phyloP scores from a whole-genome alignment of 2,113 vertebrate species.

The Beaufortia kweichowensis region DNA sequence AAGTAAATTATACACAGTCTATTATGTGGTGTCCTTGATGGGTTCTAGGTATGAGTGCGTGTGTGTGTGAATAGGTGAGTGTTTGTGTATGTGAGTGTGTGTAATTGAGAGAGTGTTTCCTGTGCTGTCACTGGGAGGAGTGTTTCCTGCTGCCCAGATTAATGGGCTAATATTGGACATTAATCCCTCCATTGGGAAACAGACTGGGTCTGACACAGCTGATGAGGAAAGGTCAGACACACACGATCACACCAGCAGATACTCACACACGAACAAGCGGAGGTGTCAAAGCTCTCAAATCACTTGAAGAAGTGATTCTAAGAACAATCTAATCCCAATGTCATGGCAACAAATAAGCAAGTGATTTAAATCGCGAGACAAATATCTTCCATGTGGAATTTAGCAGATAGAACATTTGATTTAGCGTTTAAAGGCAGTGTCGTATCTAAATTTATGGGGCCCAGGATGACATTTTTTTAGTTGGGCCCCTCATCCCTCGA shows the following conservation, averaged over 20 bases:
- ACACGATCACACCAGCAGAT: conserved; percentile 38
- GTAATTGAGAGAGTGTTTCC: conserved; percentile 2
- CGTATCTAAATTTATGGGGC: no score
- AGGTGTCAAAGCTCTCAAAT: conserved; percentile 6
- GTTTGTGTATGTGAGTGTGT: conserved; percentile 23
- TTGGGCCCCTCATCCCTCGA: no score
- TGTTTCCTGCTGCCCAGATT: conserved; percentile 37
- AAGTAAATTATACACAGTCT: conserved; percentile 28
- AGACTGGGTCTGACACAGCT: conserved; percentile 13
- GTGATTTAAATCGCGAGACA: background rate
- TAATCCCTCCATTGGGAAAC: conserved; percentile 42
- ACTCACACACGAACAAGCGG: conserved; percentile 19
- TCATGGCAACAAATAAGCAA: conserved; percentile 20
- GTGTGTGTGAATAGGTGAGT: background rate
- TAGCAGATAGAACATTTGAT: background rate
- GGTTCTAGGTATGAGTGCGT: conserved; percentile 1
- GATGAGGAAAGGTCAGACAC: conserved; percentile 40
- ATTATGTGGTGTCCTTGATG: conserved; percentile 26
- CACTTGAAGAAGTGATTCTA: conserved; percentile 52
- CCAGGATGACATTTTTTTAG: no score
- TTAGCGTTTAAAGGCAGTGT: background rate
- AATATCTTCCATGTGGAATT: conserved; percentile 8
- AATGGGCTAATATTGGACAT: conserved; percentile 42
- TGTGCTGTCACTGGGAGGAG: background rate
- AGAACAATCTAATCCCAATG: conserved; percentile 31